These are phyloP conservation scores for Nephrotoma guestfalica DNA, from an alignment of 2,888 invertebrate genomes.

Conservation along the genomic window DNA sequence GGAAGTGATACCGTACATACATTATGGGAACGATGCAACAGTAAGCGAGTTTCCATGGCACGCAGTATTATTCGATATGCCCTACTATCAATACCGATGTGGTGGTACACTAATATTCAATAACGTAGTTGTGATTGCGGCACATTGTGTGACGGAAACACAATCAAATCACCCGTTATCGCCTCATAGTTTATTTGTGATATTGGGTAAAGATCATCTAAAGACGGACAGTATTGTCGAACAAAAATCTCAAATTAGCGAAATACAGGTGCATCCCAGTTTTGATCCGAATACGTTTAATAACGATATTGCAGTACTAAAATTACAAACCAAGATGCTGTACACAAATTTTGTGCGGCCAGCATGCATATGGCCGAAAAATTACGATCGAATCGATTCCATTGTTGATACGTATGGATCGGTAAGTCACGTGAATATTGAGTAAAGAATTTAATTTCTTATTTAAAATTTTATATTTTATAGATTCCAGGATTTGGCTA, in stretches of 20 bases:
- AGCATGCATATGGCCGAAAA: neutral
- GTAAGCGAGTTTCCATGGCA: slow-evolving; percentile 34
- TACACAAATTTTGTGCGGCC: slow-evolving; percentile 20
- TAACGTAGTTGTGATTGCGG: slow-evolving; percentile 23
- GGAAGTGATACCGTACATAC: neutral
- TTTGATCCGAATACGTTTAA: slow-evolving; percentile 7
- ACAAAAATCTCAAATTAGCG: neutral
- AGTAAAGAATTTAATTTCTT: slow-evolving; percentile 26
- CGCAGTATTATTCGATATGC: slow-evolving; percentile 19
- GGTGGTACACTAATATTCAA: slow-evolving; percentile 30
- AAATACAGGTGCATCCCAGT: neutral
- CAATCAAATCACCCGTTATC: neutral
- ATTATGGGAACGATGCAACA: neutral
- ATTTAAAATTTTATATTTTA: neutral
- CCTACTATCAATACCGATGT: slow-evolving; percentile 24
- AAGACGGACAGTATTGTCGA: neutral
- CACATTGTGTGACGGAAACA: slow-evolving; percentile 21
- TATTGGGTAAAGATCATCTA: neutral
- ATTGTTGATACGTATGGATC: neutral
- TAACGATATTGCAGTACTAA: slow-evolving; percentile 28
- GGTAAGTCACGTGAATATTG: slow-evolving; percentile 13
- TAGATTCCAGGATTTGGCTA: slow-evolving; percentile 29
- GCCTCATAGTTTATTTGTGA: neutral
- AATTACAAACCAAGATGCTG: slow-evolving; percentile 21
- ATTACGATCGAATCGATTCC: neutral